phyloP scores from a whole-genome alignment of 2,797 vertebrate genomes.

The Trematomus bernacchii region DNA sequence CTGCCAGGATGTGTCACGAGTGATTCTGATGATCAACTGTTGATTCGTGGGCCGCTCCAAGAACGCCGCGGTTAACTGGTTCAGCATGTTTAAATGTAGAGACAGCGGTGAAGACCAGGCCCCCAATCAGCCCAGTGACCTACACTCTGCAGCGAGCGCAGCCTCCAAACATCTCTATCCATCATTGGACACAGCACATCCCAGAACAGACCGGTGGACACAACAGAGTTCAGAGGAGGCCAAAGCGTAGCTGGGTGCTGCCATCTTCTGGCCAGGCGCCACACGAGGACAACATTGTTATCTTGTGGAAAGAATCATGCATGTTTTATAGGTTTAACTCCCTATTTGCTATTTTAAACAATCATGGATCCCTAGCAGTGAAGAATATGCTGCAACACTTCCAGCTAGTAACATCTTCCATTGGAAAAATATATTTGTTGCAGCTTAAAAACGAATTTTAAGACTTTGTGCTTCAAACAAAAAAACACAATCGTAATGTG shows the following conservation, averaged over 20 bases:
- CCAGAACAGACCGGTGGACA: slow-evolving; percentile 45
- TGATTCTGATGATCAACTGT: slow-evolving; percentile 76
- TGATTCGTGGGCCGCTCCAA: slow-evolving; percentile 60
- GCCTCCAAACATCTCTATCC: slow-evolving; percentile 74
- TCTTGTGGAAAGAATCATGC: not conserved
- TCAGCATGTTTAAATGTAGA: slow-evolving; percentile 62
- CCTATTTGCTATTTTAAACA: slow-evolving; percentile 5
- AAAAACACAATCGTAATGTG: slow-evolving; percentile 43
- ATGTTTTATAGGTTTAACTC: slow-evolving; percentile 5
- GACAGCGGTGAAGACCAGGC: slow-evolving; percentile 52
- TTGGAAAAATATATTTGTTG: slow-evolving; percentile 15
- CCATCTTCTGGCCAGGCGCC: slow-evolving; percentile 84
- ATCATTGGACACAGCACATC: slow-evolving; percentile 64
- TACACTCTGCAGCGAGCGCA: slow-evolving; percentile 53
- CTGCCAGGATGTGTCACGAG: slow-evolving; percentile 76
- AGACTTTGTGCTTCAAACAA: slow-evolving; percentile 27
- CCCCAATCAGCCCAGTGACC: slow-evolving; percentile 71
- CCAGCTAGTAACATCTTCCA: not conserved
- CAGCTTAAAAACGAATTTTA: slow-evolving; percentile 7
- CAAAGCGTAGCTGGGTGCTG: slow-evolving; percentile 82
- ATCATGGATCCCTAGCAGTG: not conserved
- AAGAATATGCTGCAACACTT: not conserved
- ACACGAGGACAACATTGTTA: slow-evolving; percentile 22
- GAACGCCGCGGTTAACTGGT: slow-evolving; percentile 69
- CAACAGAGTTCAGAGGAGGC: slow-evolving; percentile 51